Conservation (phyloP, 1,140 invertebrate genomes). For the Drosophila nannoptera region DNA sequence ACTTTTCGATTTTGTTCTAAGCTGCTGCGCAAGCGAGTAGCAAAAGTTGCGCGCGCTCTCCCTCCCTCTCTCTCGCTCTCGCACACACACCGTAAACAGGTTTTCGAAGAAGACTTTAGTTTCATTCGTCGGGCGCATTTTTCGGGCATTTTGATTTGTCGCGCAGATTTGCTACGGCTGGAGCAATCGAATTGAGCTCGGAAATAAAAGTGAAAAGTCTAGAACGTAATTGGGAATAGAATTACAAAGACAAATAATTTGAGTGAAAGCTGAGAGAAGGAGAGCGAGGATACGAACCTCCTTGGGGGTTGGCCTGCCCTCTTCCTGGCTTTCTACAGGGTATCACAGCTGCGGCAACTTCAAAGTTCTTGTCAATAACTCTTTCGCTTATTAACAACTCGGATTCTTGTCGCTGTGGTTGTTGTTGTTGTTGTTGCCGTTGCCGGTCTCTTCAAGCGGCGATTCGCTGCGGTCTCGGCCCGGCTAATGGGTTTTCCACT, state of each 20-base stretch:
- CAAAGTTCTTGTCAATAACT: slow-evolving; percentile 11
- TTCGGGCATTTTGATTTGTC: too few relatives aligned
- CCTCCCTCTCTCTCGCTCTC: neutral
- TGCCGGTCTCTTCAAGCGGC: slow-evolving; percentile 16
- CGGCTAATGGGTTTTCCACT: slow-evolving; percentile 23
- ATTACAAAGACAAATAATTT: too few relatives aligned
- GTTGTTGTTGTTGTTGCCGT: slow-evolving; percentile 10
- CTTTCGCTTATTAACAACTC: slow-evolving; percentile 62
- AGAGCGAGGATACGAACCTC: too few relatives aligned
- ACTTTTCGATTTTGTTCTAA: slow-evolving; percentile 67
- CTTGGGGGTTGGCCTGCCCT: too few relatives aligned
- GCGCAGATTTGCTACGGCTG: too few relatives aligned
- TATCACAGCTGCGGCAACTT: neutral
- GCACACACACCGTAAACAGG: slow-evolving; percentile 15
- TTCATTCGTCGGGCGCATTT: neutral
- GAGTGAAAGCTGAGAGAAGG: too few relatives aligned
- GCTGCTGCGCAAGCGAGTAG: slow-evolving; percentile 33
- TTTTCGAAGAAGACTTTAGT: slow-evolving; percentile 11
- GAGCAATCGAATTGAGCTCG: too few relatives aligned
- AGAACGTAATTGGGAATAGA: too few relatives aligned
- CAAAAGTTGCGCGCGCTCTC: slow-evolving; percentile 11
- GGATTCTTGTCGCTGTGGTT: slow-evolving; percentile 13
- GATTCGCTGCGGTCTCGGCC: slow-evolving; percentile 10
- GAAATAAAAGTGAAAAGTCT: too few relatives aligned
- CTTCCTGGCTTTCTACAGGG: neutral